Percentiles rank a stretch among this genome's conserved stretches.
Conservation (phyloP, 2,797 vertebrate genomes). For the Tragopan temminckii region DNA sequence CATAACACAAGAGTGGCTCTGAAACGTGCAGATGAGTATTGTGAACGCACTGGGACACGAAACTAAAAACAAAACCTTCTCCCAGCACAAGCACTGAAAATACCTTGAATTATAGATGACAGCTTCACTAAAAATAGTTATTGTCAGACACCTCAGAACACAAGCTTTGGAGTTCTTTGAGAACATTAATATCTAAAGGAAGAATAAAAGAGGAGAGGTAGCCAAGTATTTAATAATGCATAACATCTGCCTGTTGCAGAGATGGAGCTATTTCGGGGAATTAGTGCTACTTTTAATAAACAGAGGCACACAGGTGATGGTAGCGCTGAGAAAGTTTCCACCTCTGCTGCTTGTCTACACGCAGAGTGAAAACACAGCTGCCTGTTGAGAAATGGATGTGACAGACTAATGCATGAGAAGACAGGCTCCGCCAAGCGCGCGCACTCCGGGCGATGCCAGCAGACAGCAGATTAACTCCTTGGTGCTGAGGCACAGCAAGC, state of each 20-base stretch:
- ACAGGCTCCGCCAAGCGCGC: background rate
- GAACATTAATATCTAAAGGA: background rate
- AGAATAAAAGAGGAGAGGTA: background rate
- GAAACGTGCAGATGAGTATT: background rate
- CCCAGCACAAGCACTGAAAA: background rate
- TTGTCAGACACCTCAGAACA: constrained; percentile 6
- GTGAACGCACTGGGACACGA: background rate
- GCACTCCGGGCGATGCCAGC: background rate
- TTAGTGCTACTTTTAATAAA: background rate
- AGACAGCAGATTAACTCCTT: background rate
- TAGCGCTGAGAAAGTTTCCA: background rate
- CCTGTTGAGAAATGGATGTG: background rate
- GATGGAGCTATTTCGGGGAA: background rate
- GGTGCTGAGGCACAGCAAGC: background rate
- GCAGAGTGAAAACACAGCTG: background rate
- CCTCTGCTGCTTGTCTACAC: background rate
- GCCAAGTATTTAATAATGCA: background rate
- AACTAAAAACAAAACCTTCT: background rate
- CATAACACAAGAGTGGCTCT: background rate
- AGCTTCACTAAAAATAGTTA: constrained; percentile 31
- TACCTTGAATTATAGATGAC: constrained; percentile 29
- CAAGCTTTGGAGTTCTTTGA: background rate
- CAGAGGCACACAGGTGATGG: background rate
- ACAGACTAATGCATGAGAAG: background rate
- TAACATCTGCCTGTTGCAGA: background rate